Conservation (phyloP, 2,888 invertebrate species). For the Malachius bipustulatus region DNA sequence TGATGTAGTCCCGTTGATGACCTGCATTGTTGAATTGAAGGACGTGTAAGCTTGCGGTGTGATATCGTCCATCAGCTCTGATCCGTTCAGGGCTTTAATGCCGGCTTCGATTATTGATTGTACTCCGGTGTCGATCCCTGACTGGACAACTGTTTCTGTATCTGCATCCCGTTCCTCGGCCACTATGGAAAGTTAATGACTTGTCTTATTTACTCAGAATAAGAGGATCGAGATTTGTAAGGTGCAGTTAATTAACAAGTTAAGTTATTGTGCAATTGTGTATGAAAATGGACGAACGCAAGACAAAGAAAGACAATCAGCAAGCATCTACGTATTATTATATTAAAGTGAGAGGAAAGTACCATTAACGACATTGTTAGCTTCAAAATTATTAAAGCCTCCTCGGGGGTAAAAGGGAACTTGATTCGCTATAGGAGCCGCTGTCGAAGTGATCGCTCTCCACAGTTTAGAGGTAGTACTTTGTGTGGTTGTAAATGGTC, state of each 20-base stretch:
- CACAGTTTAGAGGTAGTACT: conserved; percentile 27
- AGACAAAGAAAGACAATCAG: too few relatives aligned
- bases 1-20: conserved; percentile 44
- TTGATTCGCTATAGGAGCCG: conserved; percentile 21
- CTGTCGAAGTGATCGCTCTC: conserved; percentile 23
- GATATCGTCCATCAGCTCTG: conserved; percentile 29
- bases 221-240: too few relatives aligned
- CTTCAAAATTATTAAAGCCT: conserved; percentile 32
- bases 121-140: not conserved
- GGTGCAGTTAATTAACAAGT: too few relatives aligned
- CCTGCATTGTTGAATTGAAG: conserved; percentile 35
- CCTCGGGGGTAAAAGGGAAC: conserved; percentile 18
- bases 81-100: conserved; percentile 22
- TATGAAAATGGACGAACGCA: too few relatives aligned
- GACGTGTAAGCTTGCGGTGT: conserved; percentile 30
- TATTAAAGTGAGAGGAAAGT: too few relatives aligned
- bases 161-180: conserved; percentile 25
- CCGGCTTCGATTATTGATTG: not conserved
- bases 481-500: conserved; percentile 25
- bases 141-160: conserved; percentile 10
- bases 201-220: too few relatives aligned
- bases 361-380: conserved; percentile 30
- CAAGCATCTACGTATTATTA: too few relatives aligned
- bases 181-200: conserved; percentile 15
- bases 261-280: too few relatives aligned